Conservation (phyloP, 2,113 vertebrate species). For the Oenanthe melanoleuca region DNA sequence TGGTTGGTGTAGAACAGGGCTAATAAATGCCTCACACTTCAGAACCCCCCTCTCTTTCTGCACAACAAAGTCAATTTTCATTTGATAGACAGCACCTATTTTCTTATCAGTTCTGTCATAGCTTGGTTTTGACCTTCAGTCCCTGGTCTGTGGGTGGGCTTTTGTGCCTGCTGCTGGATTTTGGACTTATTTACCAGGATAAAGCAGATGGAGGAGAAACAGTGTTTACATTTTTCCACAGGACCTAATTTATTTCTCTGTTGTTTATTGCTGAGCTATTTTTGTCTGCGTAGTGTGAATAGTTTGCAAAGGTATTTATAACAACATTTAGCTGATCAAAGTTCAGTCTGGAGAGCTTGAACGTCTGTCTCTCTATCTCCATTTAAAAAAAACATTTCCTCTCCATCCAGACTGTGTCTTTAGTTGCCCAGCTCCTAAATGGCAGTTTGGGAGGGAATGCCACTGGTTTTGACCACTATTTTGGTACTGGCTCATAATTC, state of each 20-base stretch:
- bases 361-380: background rate
- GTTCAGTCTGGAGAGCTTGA: background rate
- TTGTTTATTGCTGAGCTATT: slow-evolving; percentile 11
- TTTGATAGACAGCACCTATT: background rate
- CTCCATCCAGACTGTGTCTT: background rate
- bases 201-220: slow-evolving; percentile 8
- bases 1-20: background rate
- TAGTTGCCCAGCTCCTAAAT: background rate
- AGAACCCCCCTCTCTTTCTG: background rate
- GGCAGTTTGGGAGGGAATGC: background rate
- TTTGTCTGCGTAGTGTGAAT: background rate
- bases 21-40: background rate
- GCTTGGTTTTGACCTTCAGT: background rate
- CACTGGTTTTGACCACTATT: background rate
- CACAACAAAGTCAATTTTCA: background rate
- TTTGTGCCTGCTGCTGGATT: background rate
- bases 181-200: background rate
- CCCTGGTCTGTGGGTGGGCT: background rate
- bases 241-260: background rate
- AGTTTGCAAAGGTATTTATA: slow-evolving; percentile 19
- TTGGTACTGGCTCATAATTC: background rate
- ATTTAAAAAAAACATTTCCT: background rate
- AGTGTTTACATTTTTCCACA: background rate
- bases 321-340: background rate
- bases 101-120: background rate